A percentile compares a stretch with the other conserved stretches of the same genome.
Evolutionary conservation across 2,113 vertebrate genomes (phyloP).

Genomic region (Ictalurus furcatus): DNA sequence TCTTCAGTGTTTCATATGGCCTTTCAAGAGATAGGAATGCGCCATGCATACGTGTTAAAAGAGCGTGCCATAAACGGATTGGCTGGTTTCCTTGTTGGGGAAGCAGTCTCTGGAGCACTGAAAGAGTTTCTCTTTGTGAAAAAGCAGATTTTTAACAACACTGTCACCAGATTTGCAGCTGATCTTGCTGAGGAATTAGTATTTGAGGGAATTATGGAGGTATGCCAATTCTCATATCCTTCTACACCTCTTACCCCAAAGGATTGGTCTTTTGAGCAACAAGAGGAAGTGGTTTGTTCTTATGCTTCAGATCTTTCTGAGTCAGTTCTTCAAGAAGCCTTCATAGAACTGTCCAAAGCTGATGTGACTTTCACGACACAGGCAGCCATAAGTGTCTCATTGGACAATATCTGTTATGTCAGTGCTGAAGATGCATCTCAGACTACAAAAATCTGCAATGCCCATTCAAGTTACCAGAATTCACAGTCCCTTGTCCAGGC

Average conservation of each 20-base stretch:
- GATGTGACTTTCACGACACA: conserved; percentile 88
- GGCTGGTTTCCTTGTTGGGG: conserved; percentile 86
- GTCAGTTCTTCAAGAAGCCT: conserved; percentile 96
- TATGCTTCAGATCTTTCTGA: conserved; percentile 95
- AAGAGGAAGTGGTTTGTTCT: conserved; percentile 84
- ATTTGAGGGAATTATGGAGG: conserved; percentile 98
- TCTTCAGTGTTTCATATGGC: conserved; percentile 95
- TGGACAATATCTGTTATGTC: conserved; percentile 84
- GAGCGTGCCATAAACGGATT: conserved; percentile 87
- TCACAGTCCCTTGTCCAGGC: conserved; percentile 50
- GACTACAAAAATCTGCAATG: conserved; percentile 72
- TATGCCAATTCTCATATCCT: conserved; percentile 94
- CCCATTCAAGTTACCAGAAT: conserved; percentile 68
- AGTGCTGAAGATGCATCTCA: conserved; percentile 75
- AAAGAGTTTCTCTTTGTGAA: conserved; percentile 87
- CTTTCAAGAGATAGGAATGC: conserved; percentile 92
- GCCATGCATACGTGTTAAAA: conserved; percentile 83
- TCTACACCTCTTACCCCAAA: conserved; percentile 78
- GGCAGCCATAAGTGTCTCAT: conserved; percentile 91
- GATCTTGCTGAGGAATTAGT: conserved; percentile 94
- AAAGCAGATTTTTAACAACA: conserved; percentile 91
- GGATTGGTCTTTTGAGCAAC: conserved; percentile 80
- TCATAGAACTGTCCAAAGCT: conserved; percentile 93
- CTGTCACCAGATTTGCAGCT: conserved; percentile 85
- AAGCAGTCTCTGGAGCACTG: conserved; percentile 88